Percentiles rank a stretch among this genome's conserved stretches.
Evolutionary conservation across 23 tunicate species (phyloP).

Genomic region (Aplidium turbinatum): DNA sequence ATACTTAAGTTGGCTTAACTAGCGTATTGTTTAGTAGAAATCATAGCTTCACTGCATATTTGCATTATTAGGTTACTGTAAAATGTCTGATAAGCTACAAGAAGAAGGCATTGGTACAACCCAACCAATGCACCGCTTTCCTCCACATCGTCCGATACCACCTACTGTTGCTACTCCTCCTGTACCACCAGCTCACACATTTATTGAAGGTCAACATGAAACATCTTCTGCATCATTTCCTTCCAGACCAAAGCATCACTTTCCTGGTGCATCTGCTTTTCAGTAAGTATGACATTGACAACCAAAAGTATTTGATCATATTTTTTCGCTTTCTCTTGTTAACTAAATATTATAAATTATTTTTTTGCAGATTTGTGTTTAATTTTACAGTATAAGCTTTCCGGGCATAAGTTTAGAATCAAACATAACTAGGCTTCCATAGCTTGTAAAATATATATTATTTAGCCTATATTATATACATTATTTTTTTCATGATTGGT

Average conservation of each 20-base stretch:
- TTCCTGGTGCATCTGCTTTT: background rate
- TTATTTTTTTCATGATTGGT: background rate
- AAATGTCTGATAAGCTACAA: conserved; percentile 20
- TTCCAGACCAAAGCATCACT: conserved; percentile 15
- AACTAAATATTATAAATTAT: background rate
- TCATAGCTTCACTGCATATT: too few relatives aligned
- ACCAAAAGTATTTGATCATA: background rate
- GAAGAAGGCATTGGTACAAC: conserved; percentile 12
- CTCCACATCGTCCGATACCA: conserved; percentile 43
- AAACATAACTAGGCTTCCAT: too few relatives aligned
- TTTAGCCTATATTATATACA: background rate
- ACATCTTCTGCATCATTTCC: conserved; percentile 1
- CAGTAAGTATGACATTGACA: background rate
- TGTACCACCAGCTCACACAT: conserved; percentile 3
- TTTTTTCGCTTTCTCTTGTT: background rate
- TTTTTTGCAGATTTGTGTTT: background rate
- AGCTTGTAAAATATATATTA: too few relatives aligned
- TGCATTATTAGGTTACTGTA: too few relatives aligned
- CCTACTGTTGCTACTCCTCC: conserved; percentile 35
- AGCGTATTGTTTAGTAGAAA: too few relatives aligned
- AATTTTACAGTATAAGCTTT: too few relatives aligned
- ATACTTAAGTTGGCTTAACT: too few relatives aligned
- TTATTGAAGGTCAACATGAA: conserved; percentile 15
- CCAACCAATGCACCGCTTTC: conserved; percentile 34
- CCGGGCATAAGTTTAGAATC: too few relatives aligned